Conservation (phyloP, 2,888 invertebrate genomes). For the Meteorus cinctellus region DNA sequence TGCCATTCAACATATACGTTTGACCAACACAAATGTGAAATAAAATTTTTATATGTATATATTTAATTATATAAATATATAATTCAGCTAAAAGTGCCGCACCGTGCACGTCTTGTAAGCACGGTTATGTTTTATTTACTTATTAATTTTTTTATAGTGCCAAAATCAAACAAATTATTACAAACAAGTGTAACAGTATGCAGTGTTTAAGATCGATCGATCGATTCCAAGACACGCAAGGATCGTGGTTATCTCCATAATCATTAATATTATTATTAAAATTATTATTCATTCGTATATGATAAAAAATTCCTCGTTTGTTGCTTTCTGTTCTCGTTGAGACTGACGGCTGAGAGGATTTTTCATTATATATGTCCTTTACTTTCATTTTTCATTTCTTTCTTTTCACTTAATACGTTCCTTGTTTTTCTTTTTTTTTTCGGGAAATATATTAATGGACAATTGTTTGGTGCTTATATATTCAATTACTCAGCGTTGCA, state of each 20-base stretch:
- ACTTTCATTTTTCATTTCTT: not conserved
- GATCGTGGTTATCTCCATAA: slow-evolving; percentile 18
- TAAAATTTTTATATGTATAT: not conserved
- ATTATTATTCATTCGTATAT: not conserved
- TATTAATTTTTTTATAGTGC: slow-evolving; percentile 26
- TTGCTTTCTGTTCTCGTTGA: slow-evolving; percentile 48
- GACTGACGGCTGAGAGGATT: slow-evolving; percentile 45
- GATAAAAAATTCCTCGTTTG: slow-evolving; percentile 22
- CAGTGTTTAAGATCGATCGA: slow-evolving; percentile 58
- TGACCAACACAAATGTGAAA: not conserved
- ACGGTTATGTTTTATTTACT: slow-evolving; percentile 30
- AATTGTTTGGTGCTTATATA: slow-evolving; percentile 21
- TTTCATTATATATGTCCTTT: not conserved
- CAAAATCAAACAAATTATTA: slow-evolving; percentile 26
- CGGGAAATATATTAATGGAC: not conserved
- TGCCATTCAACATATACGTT: not conserved
- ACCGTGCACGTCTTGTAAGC: slow-evolving; percentile 40
- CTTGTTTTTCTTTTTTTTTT: slow-evolving; percentile 6
- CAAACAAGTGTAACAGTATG: slow-evolving; percentile 50
- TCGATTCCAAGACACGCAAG: slow-evolving; percentile 48
- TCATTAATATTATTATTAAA: not conserved
- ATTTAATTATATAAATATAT: slow-evolving; percentile 28
- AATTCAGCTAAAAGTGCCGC: slow-evolving; percentile 31
- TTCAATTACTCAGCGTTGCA: slow-evolving; percentile 24
- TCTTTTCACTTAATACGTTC: slow-evolving; percentile 8